Base-by-base conservation (phyloP, 2,888 invertebrate species). In the Leptinotarsa peninsularis region DNA sequence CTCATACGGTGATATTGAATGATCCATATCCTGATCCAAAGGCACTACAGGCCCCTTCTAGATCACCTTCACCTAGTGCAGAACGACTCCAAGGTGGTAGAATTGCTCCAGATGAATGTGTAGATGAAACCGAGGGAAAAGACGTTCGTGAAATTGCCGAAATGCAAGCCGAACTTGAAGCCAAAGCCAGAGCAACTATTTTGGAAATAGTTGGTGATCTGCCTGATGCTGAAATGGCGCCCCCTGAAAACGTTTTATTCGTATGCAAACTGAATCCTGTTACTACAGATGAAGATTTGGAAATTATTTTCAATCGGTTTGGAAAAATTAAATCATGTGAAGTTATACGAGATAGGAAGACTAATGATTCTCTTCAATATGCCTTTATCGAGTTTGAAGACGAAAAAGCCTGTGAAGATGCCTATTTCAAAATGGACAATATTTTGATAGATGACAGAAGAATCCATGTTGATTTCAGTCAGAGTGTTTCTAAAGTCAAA, bases 401-500 rank as follows among this genome's bases (percentile, higher is more conserved):
- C 71, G 92, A 93, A 80, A 95, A 96, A 84, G 92, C 96, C 0
- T 99, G 99, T 89, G 99, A 99, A 89, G 95, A 96, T 83, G 99
- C 99, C 1, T 99, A 96, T 88, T 98, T 99, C 85, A 99, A 99
- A 90, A 99, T 99, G 99, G 99, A 99, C 87, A 99, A 99, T 90
- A 99, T 99, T 0, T 90, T 99, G 7, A 99, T 99, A 83, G 99
- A 99, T 89, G 99, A 99, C 87, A 91, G 99, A 43, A 91, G 99
- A 79, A 99, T 99, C 84, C 99, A 99, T 89, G 99, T 99, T 0
- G 99, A 99, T 89, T 99, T 99, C 90, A 98, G 98, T 79, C 99
- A 99, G 88, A 98, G 98, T 68, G 99, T 99, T 0, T 94, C 99
- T 2, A 98, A 98, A 89, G 92, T 96, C 82, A 94, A 94, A 83